Evolutionary conservation across 2,797 vertebrate species (phyloP), one percentile per base, ranked within the genome.

Genomic region (Thunnus albacares): DNA sequence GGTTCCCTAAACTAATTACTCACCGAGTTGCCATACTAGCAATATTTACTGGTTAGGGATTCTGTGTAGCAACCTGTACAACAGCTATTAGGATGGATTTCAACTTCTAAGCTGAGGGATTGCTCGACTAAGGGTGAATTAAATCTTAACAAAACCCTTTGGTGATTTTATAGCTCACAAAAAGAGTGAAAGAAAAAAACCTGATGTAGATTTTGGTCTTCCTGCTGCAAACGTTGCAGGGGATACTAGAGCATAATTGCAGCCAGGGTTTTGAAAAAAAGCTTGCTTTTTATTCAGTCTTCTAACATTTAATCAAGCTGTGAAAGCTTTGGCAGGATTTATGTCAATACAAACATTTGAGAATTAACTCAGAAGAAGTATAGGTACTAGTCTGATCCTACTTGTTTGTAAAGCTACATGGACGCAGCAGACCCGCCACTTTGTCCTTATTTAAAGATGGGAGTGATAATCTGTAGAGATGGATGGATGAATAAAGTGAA

Each of bases 61-160:
- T 73, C 69, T 80, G 65, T 72, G 81, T 82, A 43, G 59, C 55
- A 73, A 85, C 71, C 64, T 76, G 77, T 51, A 72, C 55, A 82
- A 61, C 64, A 57, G 81, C 73, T 80, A 62, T 73, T 76, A 80
- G 75, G 47, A 67, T 60, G 58, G 61, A 79, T 83, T 82, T 84
- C 24, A 67, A 64, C n/a, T 70, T 86, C 51, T 77, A 81, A 89
- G 28, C 71, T 75, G 61, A 73, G 24, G 75, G 74, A 78, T 80
- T 71, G 65, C 15, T 70, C n/a, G 61, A 79, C 26, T 20, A 4
- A 3, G 11, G 18, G 35, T 59, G 47, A 72, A 86, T 71, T 84
- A 69, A 78, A 79, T 75, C 51, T 85, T 60, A 63, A 66, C 77
- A 56, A 86, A 83, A 78, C 22, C 55, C 63, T 77, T 82, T 75